A percentile compares a stretch with the other conserved stretches of the same genome.
These are phyloP conservation scores for Percopsis transmontana DNA, from an alignment of 2,113 vertebrate genomes.

Conservation along the genomic window DNA sequence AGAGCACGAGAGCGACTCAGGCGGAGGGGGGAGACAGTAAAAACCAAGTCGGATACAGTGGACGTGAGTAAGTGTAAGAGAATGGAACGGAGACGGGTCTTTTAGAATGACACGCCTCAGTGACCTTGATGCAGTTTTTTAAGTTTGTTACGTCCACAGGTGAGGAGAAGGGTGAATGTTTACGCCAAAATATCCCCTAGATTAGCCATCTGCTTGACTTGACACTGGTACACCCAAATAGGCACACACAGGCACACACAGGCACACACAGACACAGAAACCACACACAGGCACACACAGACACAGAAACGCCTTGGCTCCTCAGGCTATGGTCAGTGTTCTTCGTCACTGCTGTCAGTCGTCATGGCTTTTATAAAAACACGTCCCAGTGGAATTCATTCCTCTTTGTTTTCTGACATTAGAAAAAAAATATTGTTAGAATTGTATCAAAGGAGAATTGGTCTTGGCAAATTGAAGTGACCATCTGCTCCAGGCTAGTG, in stretches of 20 bases:
- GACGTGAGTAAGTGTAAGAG: conserved; percentile 5
- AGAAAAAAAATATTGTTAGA: conserved; percentile 23
- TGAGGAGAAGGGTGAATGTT: conserved; percentile 44
- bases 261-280: background rate
- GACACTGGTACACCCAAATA: conserved; percentile 4
- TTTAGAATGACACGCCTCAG: background rate
- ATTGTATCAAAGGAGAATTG: conserved; percentile 27
- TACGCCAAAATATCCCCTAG: conserved; percentile 52
- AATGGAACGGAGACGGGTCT: background rate
- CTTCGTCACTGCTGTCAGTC: background rate
- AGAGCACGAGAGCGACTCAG: conserved; percentile 15
- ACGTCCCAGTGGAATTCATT: background rate
- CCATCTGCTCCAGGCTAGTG: conserved; percentile 29
- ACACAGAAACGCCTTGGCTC: conserved; percentile 8
- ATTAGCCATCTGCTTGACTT: conserved; percentile 46
- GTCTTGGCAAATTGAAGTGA: conserved; percentile 34
- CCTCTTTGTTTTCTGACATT: conserved; percentile 14
- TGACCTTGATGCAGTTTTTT: conserved; percentile 20
- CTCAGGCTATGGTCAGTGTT: conserved; percentile 35
- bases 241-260: background rate
- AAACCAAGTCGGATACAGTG: conserved; percentile 5
- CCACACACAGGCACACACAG: conserved; percentile 4
- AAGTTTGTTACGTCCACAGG: no score
- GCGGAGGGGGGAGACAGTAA: conserved; percentile 7
- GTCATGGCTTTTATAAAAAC: background rate